Evolutionary conservation across 2,113 vertebrate species (phyloP), one percentile per base, ranked within the genome.

Genomic region (Euleptes europaea): DNA sequence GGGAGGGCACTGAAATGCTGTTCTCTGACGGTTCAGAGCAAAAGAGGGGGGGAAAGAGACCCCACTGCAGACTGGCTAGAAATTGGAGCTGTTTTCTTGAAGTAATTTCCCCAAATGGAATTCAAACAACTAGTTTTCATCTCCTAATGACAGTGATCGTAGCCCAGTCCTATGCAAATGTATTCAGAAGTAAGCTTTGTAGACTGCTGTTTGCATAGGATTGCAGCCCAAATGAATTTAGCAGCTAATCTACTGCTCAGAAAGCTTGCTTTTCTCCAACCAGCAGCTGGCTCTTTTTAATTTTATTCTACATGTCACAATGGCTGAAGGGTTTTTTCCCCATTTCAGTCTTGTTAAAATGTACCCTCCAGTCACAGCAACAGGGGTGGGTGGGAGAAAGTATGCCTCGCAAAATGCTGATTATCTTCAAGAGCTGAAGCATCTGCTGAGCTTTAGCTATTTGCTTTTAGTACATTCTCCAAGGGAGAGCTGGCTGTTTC

Each of bases 361-460:
- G 78, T 63, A 35, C 1, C 0, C 42, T 79, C 69, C 42, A 89
- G 85, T 88, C 89, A 82, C 65, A 84, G 82, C 84, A 76, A 86
- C 15, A 79, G 31, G 54, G 33, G 78, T 82, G 91, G 82, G 82
- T 86, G 66, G 84, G 85, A 90, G 76, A 49, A 63, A 74, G 74
- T 67, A 70, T 82, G 81, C 67, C 71, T 66, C 5, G 0, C 83
- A 89, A 90, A 92, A 86, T 82, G 80, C 35, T 84, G 38, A 77
- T 94, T 83, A 90, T 91, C 82, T 79, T n/a, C 79, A 89, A 79
- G 78, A 92, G 67, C 76, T 63, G 67, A 91, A 94, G 74, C 87
- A 93, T 86, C 90, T 92, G 90, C 87, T 77, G 76, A 47, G 86
- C 72, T 86, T 90, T 70, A 81, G 57, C 60, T 83, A 7, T 49